Base-by-base conservation (phyloP, 2,888 invertebrate species). In the Pogonocherus hispidulus region DNA sequence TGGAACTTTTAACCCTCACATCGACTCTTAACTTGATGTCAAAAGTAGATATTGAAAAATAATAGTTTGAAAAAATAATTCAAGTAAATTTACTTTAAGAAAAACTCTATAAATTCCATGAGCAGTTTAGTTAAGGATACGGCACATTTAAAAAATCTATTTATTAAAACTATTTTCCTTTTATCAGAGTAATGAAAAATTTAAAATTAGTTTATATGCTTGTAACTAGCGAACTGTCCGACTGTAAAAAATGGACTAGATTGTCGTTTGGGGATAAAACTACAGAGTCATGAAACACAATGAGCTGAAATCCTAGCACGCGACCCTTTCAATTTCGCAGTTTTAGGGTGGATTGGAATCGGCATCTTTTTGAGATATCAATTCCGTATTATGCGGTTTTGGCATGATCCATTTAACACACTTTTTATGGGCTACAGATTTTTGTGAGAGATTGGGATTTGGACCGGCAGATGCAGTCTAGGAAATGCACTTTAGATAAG, bases 331-430 rank as follows among this genome's bases (percentile, higher is more conserved):
- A 83, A 83, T 84, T 84, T 81, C 76, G 73, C 79, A 76, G 80
- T 80, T 82, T 81, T 76, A 75, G 83, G 83, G 83, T 82, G 82
- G 80, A 82, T 72, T 63, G 51, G 70, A 62, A 69, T 69, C 74
- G 74, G 74, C 75, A 76, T 77, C 75, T 78, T 80, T 80, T 79
- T 78, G 69, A 72, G 67, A 78, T 83, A 83, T 84, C 83, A 82
- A 81, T 82, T 83, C 78, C 80, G 78, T 80, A 84, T 84, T 84
- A 83, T 83, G 83, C 73, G 82, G 82, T 83, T 82, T 82, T 80
- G 80, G 80, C 79, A 84, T 84, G 83, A 83, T 80, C 84, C 84
- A 84, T 85, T 85, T 84, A 84, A 83, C 84, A 82, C 80, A 79
- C 77, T 41, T 82, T 77, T 84, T 83, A 82, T 81, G 76, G 78